A percentile compares a stretch with the other conserved stretches of the same genome.
These are phyloP conservation scores for Phenganax marumi DNA, from an alignment of 92 coral and sea anemone species.

Conservation along the genomic window DNA sequence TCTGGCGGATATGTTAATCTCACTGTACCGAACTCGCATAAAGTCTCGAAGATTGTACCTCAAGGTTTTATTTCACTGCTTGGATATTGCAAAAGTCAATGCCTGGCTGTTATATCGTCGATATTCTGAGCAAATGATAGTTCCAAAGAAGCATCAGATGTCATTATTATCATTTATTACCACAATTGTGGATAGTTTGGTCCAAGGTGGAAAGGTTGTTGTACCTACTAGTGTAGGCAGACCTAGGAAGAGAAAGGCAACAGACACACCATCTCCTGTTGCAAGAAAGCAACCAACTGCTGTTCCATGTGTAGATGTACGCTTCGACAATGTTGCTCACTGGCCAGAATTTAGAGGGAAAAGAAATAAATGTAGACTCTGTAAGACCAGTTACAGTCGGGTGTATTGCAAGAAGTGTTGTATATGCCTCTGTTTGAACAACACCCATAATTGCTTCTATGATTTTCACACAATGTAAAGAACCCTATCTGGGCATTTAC, in stretches of 20 bases:
- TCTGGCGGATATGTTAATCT: background rate
- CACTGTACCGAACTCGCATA: background rate
- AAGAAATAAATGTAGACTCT: slow-evolving; percentile 10
- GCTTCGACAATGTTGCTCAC: slow-evolving; percentile 13
- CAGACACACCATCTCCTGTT: background rate
- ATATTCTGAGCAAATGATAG: background rate
- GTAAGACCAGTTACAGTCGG: background rate
- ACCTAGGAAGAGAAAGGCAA: background rate
- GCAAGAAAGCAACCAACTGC: slow-evolving; percentile 20
- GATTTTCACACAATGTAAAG: too few species aligned
- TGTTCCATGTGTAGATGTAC: slow-evolving; percentile 6
- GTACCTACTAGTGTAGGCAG: background rate
- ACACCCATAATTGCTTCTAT: background rate
- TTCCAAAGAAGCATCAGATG: slow-evolving; percentile 10
- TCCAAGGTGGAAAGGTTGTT: background rate
- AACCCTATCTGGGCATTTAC: too few species aligned
- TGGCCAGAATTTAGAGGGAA: slow-evolving; percentile 9
- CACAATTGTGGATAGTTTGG: background rate
- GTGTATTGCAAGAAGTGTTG: slow-evolving; percentile 20
- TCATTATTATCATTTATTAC: background rate
- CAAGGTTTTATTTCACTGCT: slow-evolving; percentile 4
- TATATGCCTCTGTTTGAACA: slow-evolving; percentile 17
- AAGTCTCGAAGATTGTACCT: slow-evolving; percentile 2
- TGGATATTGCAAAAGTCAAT: slow-evolving; percentile 21
- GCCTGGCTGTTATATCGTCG: slow-evolving; percentile 14